Evolutionary conservation across 2,113 vertebrate genomes (phyloP), one percentile per base, ranked within the genome.

Genomic region (Anhinga rufa): DNA sequence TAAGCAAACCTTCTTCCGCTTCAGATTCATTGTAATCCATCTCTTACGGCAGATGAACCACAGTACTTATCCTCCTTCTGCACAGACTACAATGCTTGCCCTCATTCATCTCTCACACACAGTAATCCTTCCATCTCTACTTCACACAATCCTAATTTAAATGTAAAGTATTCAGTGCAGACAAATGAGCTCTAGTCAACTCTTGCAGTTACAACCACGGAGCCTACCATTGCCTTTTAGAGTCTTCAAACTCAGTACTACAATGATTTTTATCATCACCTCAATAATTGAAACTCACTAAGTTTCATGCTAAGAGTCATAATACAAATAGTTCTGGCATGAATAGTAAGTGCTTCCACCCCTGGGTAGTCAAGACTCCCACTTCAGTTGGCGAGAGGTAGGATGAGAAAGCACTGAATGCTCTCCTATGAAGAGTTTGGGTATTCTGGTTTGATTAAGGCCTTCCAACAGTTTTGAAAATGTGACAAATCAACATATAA

Each of bases 141-240:
- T 95, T 97, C 94, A 93, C 69, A 93, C 87, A 87, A 90, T 95
- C 95, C 86, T 97, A 97, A 97, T 97, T 98, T 97, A 97, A 97
- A 97, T 97, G 81, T 94, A 97, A 95, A 97, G 77, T 95, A 96
- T 87, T 97, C 86, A 88, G 66, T 52, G 78, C 70, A 95, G 92
- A 97, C 80, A 93, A 97, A 97, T 78, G 89, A 92, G 94, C 82
- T 70, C 65, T 49, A 86, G 82, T 80, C 80, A 92, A 65, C 81
- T 95, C 90, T 88, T 91, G 52, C 65, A 87, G 68, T 83, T 95
- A 85, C 48, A 80, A 87, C 72, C 82, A 95, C 82, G 92, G 54
- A 85, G 76, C 49, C 72, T 68, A 81, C 55, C 10, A 80, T 24
- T 94, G 62, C 72, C 94, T 96, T 97, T 94, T 61, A 93, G 84